phyloP scores from a whole-genome alignment of 2,797 vertebrate species.

The Mionectes olivaceus region DNA sequence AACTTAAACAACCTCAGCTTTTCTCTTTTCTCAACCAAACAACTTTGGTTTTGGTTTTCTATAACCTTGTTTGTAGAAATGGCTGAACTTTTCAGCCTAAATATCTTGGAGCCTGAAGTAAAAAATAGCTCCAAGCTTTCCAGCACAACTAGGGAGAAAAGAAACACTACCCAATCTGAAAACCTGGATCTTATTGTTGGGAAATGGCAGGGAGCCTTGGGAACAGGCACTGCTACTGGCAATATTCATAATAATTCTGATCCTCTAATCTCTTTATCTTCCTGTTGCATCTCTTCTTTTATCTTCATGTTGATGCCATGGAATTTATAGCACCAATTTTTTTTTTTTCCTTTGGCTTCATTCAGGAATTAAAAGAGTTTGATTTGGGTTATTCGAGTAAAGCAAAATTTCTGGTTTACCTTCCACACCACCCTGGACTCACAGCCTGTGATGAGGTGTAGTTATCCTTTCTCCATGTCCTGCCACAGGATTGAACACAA shows the following conservation, averaged over 20 bases:
- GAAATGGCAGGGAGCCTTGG: slow-evolving; percentile 55
- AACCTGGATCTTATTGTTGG: slow-evolving; percentile 12
- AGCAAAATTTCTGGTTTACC: neutral
- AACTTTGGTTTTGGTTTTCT: neutral
- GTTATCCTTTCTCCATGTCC: rapidly evolving
- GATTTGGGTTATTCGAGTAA: neutral
- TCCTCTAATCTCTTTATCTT: slow-evolving; percentile 44
- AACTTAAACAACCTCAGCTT: neutral
- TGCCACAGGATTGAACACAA: neutral
- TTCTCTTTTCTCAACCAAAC: neutral
- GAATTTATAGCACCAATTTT: neutral
- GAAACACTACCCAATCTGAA: neutral
- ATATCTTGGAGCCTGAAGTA: neutral
- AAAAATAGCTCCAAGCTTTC: slow-evolving; percentile 16
- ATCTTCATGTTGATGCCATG: neutral
- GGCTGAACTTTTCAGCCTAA: neutral
- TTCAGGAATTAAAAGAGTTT: neutral
- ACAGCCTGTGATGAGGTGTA: neutral
- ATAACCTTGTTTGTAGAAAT: neutral
- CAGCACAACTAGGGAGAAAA: neutral
- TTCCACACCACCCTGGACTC: rapidly evolving
- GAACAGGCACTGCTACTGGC: slow-evolving; percentile 33
- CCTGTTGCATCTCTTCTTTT: slow-evolving; percentile 44
- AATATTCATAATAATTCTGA: slow-evolving; percentile 1
- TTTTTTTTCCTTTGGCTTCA: neutral